Base-by-base conservation (phyloP, 2,797 vertebrate genomes). In the Monodelphis domestica region DNA sequence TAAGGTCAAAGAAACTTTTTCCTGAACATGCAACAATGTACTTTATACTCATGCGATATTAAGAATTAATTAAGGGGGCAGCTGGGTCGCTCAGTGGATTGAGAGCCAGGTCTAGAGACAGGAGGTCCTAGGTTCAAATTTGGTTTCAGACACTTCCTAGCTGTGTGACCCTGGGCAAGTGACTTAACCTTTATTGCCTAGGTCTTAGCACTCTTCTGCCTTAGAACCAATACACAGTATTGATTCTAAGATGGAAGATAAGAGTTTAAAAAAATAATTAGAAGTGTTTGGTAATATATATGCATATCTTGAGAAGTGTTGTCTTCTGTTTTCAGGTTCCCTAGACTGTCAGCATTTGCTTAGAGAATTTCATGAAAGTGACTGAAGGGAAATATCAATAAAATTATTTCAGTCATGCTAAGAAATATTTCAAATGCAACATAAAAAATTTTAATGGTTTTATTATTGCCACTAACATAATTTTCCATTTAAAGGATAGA, bases 271-370 rank as follows among this genome's bases (percentile, higher is more conserved):
- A n/a, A n/a, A n/a, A n/a, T n/a, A 78, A 24, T 38, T 78, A 84
- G 70, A 84, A 84, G n/a, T 92, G 51, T 92, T 92, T 89, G 57
- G 38, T 95, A 15, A 54, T 55, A 70, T 33, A 87, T 93, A 50
- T 33, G 54, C 84, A 54, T 17, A 59, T 92, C 91, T 91, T 93
- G 88, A 87, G 63, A 15, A 33, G 21, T 54, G 38, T 7, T 50
- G 24, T 14, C 55, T 94, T 97, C 95, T 95, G 54, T 56, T 90
- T 94, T 94, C 28, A 88, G 21, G 50, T 63, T 53, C 78, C 52
- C 87, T 88, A 29, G 52, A n/a, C 33, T 24, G 78, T 63, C 90
- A 93, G 51, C 52, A 0, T 53, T 15, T 45, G 29, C 29, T 89
- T 55, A 94, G 59, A 95, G 55, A 54, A 59, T 91, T 54, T 30